Evolutionary conservation across 1,140 invertebrate genomes (phyloP).

Genomic region (Vanessa atalanta): DNA sequence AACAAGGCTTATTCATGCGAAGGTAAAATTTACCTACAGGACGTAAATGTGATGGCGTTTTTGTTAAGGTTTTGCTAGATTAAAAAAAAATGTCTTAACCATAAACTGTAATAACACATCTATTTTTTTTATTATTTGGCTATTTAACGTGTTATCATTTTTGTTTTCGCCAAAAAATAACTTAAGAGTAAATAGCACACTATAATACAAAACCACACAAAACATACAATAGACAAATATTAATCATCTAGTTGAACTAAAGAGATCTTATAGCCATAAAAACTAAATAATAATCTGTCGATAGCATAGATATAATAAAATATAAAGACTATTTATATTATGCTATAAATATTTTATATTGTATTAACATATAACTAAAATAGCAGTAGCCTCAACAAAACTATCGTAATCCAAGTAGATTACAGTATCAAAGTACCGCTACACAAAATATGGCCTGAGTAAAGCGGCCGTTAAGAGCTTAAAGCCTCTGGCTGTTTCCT

Average conservation of each 20-base stretch:
- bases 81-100: too few species aligned
- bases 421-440: slow-evolving; percentile 24
- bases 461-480: slow-evolving; percentile 31
- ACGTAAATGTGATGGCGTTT: slow-evolving; percentile 32
- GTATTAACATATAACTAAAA: not conserved
- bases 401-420: slow-evolving; percentile 27
- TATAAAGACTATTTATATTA: not conserved
- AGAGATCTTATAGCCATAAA: too few species aligned
- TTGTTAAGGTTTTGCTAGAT: too few species aligned
- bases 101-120: too few species aligned
- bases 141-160: too few species aligned
- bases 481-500: slow-evolving; percentile 32
- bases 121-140: too few species aligned
- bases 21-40: slow-evolving; percentile 15
- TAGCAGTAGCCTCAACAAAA: slow-evolving; percentile 12
- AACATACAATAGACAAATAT: too few species aligned
- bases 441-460: slow-evolving; percentile 33
- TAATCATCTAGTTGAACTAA: too few species aligned
- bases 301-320: not conserved
- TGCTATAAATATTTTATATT: not conserved
- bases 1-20: not conserved
- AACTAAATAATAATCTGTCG: too few species aligned
- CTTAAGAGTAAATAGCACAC: too few species aligned
- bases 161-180: too few species aligned
- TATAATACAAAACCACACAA: too few species aligned